A percentile compares a stretch with the other conserved stretches of the same genome.
phyloP scores from a whole-genome alignment of 2,888 invertebrate species.

The Saturnia pavonia region DNA sequence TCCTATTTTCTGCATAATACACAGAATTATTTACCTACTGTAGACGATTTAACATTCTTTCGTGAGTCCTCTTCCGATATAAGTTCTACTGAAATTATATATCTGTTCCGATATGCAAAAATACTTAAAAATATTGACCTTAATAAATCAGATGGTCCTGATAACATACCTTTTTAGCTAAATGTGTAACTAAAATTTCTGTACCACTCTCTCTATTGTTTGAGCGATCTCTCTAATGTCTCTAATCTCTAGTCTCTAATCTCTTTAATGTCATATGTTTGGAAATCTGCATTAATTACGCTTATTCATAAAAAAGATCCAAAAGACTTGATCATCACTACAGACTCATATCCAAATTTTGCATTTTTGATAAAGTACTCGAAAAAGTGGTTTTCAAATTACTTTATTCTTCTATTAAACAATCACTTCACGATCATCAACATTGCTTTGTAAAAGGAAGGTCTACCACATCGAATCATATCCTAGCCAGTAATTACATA shows the following conservation, averaged over 20 bases:
- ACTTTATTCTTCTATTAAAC: too few species aligned
- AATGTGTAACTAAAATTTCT: neutral
- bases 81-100: neutral
- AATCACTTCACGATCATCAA: too few species aligned
- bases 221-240: neutral
- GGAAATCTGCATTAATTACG: neutral
- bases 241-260: too few species aligned
- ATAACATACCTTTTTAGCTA: neutral
- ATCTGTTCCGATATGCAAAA: neutral
- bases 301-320: neutral
- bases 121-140: neutral
- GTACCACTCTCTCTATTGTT: neutral
- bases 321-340: too few species aligned
- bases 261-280: too few species aligned
- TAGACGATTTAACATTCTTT: neutral
- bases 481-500: too few species aligned
- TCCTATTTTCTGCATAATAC: neutral
- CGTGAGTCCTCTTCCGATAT: neutral
- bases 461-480: too few species aligned
- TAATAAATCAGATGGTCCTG: neutral
- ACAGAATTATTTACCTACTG: neutral
- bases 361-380: too few species aligned
- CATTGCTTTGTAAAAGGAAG: too few species aligned
- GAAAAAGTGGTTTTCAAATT: too few species aligned
- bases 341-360: too few species aligned